Evolutionary conservation across 1,140 invertebrate species (phyloP).

Genomic region (Aphelenchoides besseyi): DNA sequence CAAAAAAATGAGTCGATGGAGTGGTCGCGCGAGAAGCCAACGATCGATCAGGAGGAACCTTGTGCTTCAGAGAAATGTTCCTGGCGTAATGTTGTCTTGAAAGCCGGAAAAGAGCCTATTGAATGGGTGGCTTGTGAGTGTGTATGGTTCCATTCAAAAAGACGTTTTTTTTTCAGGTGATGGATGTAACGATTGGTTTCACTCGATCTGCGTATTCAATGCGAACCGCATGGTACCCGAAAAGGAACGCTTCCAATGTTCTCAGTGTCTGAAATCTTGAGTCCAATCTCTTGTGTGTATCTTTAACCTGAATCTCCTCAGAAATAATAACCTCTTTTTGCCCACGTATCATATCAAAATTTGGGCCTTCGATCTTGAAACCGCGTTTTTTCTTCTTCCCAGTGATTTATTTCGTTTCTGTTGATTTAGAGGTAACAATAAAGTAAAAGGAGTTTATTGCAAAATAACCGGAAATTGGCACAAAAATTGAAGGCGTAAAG

Average conservation of each 20-base stretch:
- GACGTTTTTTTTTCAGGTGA: too few species aligned
- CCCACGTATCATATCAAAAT: not conserved
- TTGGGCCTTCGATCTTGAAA: not conserved
- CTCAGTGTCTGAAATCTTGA: not conserved
- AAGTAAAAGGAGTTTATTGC: too few species aligned
- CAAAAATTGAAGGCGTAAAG: not conserved
- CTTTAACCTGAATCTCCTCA: not conserved
- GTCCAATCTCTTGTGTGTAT: not conserved
- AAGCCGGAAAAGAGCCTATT: not conserved
- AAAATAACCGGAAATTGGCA: not conserved
- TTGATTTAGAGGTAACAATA: too few species aligned
- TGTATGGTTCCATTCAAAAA: too few species aligned
- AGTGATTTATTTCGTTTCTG: not conserved
- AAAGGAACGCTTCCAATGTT: not conserved
- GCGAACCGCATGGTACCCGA: not conserved
- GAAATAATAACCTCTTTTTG: not conserved
- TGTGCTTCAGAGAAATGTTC: not conserved
- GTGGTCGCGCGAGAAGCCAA: too few species aligned
- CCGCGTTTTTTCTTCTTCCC: not conserved
- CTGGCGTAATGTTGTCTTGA: not conserved
- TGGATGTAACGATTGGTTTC: too few species aligned
- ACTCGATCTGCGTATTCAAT: not conserved
- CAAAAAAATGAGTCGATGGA: not conserved
- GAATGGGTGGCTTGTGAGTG: slow-evolving; percentile 9
- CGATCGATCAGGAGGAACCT: not conserved